Percentiles rank a stretch among this genome's conserved stretches.
Evolutionary conservation across 2,888 invertebrate species (phyloP).

Genomic region (Caenorhabditis japonica): DNA sequence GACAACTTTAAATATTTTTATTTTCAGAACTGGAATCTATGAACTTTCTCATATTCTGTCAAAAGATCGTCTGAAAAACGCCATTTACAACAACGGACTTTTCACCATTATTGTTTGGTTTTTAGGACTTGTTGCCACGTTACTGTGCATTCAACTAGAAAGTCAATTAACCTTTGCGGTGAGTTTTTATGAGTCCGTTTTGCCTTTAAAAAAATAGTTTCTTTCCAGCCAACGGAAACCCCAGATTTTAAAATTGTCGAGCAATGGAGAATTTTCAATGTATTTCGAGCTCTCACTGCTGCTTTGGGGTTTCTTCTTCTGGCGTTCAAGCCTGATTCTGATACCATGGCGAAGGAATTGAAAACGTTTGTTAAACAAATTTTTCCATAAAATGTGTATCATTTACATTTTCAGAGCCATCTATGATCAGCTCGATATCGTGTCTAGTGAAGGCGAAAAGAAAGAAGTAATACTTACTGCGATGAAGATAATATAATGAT

Average conservation of each 20-base stretch:
- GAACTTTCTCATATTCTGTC: conserved; percentile 39
- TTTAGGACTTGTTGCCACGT: conserved; percentile 35
- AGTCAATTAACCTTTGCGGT: conserved; percentile 31
- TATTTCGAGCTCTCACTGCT: conserved; percentile 40
- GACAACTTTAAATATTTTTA: background rate
- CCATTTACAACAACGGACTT: conserved; percentile 42
- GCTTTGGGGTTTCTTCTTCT: conserved; percentile 48
- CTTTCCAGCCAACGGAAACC: conserved; percentile 19
- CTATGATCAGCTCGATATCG: conserved; percentile 14
- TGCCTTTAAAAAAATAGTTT: background rate
- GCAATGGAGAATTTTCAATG: conserved; percentile 49
- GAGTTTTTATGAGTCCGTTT: background rate
- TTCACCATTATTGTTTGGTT: conserved; percentile 52
- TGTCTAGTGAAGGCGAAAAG: conserved; percentile 9
- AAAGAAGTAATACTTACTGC: conserved; percentile 21
- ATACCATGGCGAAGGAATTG: conserved; percentile 44
- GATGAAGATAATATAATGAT: conserved; percentile 15
- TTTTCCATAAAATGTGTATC: background rate
- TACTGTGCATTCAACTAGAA: conserved; percentile 52
- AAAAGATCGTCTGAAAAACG: conserved; percentile 7
- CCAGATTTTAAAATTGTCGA: conserved; percentile 3
- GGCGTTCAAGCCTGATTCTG: conserved; percentile 52
- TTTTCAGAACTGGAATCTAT: conserved; percentile 40
- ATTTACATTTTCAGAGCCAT: conserved; percentile 22
- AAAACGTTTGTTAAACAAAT: conserved; percentile 31